Conservation (phyloP, 2,888 invertebrate species). For the Platerodrilus igneus region DNA sequence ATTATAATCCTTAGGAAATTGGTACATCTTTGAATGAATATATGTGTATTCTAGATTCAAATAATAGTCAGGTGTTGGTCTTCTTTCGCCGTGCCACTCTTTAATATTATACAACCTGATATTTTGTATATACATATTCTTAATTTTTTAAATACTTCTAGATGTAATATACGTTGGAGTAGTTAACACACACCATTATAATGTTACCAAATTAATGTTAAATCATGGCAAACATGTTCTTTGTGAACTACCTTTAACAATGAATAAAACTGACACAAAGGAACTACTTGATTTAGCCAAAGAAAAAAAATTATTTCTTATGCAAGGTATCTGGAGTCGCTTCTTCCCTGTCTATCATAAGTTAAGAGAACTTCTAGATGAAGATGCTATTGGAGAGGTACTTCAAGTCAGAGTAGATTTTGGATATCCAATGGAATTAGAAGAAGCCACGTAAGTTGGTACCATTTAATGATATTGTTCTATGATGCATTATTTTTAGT, state of each 20-base stretch:
- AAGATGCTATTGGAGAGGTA: slow-evolving; percentile 66
- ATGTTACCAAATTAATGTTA: slow-evolving; percentile 67
- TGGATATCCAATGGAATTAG: slow-evolving; percentile 58
- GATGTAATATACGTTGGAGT: slow-evolving; percentile 83
- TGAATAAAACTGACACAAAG: slow-evolving; percentile 70
- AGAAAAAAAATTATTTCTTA: slow-evolving; percentile 68
- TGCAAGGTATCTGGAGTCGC: slow-evolving; percentile 90
- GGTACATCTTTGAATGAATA: too few species aligned
- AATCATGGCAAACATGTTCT: slow-evolving; percentile 80
- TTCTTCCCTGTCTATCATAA: slow-evolving; percentile 74
- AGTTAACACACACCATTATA: slow-evolving; percentile 70
- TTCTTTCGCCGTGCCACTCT: too few species aligned
- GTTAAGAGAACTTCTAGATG: slow-evolving; percentile 61
- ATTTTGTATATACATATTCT: too few species aligned
- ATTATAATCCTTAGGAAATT: too few species aligned
- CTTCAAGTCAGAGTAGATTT: slow-evolving; percentile 65
- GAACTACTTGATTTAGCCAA: slow-evolving; percentile 66
- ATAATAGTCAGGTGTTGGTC: too few species aligned
- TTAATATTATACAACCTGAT: too few species aligned
- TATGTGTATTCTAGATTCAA: too few species aligned
- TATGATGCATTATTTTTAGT: slow-evolving; percentile 3
- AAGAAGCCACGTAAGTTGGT: slow-evolving; percentile 63
- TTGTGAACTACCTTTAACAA: slow-evolving; percentile 84
- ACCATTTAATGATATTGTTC: slow-evolving; percentile 49
- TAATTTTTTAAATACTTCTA: too few species aligned